Evolutionary conservation across 2,113 vertebrate species (phyloP), one percentile per base, ranked within the genome.

Genomic region (Camelus dromedarius): DNA sequence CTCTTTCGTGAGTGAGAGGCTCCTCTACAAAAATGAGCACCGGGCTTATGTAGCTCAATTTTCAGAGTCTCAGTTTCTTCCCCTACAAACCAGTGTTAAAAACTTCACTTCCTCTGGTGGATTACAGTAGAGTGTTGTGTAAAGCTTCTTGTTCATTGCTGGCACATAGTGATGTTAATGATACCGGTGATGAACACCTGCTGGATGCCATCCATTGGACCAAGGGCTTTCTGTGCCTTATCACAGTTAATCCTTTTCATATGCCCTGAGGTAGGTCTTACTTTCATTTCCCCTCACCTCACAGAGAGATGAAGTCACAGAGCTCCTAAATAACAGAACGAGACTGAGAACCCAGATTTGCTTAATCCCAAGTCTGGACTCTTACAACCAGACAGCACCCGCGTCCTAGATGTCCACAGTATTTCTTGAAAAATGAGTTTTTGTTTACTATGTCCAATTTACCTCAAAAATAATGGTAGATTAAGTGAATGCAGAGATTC

Each of bases 361-460:
- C 18, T 75, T 81, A 93, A 52, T 72, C 70, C 8, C 28, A 91
- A 46, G 6, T 75, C 35, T 79, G 50, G 19, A 4, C 3, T 92
- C 4, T 42, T 6, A 89, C 26, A 7, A 13, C 8, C n/a, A 50
- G 1, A 60, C 1, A 48, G 62, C 30, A 76, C 8, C n/a, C 15
- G 1, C 11, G 69, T 22, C 16, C 2, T 54, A 58, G 15, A 81
- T 76, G 19, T 24, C 7, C 10, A 64, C 0, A 20, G 26, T 28
- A 48, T 0, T 83, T 89, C 58, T 90, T 18, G 11, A 70, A 89
- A 58, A 32, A n/a, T 6, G 14, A 77, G 6, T 38, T 69, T 26
- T 76, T 85, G 35, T 88, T 92, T 82, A 35, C n/a, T 69, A 50
- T 81, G 95, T 28, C 24, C 6, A 83, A 82, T 95, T 96, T 72